phyloP scores from a whole-genome alignment of 1,140 invertebrate genomes.

The Drosophila tristis region DNA sequence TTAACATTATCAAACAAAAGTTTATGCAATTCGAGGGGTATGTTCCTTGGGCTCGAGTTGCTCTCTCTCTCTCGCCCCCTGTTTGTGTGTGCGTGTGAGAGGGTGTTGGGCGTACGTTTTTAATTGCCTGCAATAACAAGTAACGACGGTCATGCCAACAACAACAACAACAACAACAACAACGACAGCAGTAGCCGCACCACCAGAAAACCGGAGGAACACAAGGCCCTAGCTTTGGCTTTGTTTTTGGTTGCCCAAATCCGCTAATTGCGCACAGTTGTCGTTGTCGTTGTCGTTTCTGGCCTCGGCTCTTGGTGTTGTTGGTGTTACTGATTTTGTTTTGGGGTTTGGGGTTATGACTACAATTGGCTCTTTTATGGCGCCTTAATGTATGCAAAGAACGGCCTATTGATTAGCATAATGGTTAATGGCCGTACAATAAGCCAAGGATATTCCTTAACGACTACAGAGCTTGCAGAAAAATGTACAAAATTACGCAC shows the following conservation, averaged over 20 bases:
- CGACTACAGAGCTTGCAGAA: not conserved
- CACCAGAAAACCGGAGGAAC: conserved; percentile 23
- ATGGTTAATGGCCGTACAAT: conserved; percentile 40
- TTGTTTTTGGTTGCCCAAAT: conserved; percentile 69
- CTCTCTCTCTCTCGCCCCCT: not conserved
- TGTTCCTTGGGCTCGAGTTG: not conserved
- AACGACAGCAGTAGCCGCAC: conserved; percentile 6
- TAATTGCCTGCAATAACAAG: conserved; percentile 81
- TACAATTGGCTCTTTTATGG: conserved; percentile 40
- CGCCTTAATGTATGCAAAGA: conserved; percentile 42
- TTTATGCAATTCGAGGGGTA: conserved; percentile 58
- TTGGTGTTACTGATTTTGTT: conserved; percentile 37
- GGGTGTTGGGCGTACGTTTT: conserved; percentile 62
- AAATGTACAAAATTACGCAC: not conserved
- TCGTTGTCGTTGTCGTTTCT: conserved; percentile 63
- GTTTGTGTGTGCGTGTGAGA: conserved; percentile 18
- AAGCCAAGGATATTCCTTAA: conserved; percentile 10
- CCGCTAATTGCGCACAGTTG: conserved; percentile 75
- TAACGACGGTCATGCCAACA: conserved; percentile 68
- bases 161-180: conserved; percentile 32
- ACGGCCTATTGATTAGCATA: conserved; percentile 72
- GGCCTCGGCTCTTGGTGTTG: not conserved
- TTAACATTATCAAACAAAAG: conserved; percentile 83
- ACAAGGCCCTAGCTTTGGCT: conserved; percentile 19
- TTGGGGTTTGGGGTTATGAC: conserved; percentile 19